Evolutionary conservation across 37 sponge, comb jelly and placozoan species (phyloP).

Genomic region (Aplysina aerophoba): DNA sequence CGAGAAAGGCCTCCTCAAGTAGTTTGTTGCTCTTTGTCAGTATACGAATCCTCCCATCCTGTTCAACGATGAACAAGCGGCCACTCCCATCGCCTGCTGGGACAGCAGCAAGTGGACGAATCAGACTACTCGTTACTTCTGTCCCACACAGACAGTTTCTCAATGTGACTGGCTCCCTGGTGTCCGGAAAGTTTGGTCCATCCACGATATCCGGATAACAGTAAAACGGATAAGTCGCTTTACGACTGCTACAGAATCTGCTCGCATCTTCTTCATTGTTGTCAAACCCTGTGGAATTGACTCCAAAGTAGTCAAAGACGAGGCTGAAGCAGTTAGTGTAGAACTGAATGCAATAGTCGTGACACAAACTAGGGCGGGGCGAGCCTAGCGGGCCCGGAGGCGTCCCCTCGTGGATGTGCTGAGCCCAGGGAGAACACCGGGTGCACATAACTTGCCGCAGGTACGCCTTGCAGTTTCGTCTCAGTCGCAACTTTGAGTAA

Average conservation of each 20-base stretch:
- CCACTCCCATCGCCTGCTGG: conserved; percentile 66
- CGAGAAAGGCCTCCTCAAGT: conserved; percentile 53
- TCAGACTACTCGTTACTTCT: conserved; percentile 53
- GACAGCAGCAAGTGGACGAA: conserved; percentile 61
- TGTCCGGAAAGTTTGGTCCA: conserved; percentile 43
- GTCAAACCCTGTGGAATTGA: conserved; percentile 9
- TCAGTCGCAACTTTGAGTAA: not conserved
- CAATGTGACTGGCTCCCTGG: not conserved
- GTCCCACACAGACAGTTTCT: conserved; percentile 64
- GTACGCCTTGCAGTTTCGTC: conserved; percentile 44
- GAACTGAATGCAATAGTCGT: conserved; percentile 47
- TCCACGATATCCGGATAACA: conserved; percentile 75
- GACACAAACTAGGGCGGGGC: conserved; percentile 62
- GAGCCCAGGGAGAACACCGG: conserved; percentile 73
- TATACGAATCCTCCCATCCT: conserved; percentile 64
- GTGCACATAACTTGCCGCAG: conserved; percentile 57
- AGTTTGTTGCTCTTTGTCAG: conserved; percentile 32
- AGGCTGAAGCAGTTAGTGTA: conserved; percentile 48
- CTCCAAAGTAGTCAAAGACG: conserved; percentile 46
- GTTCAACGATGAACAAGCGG: conserved; percentile 76
- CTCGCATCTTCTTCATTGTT: not conserved
- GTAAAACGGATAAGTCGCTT: conserved; percentile 46
- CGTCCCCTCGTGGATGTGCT: conserved; percentile 66
- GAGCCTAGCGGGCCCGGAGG: conserved; percentile 21
- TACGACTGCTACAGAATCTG: conserved; percentile 48